Evolutionary conservation across 2,113 vertebrate species (phyloP).

Genomic region (Cyphomyrus plagiostoma): DNA sequence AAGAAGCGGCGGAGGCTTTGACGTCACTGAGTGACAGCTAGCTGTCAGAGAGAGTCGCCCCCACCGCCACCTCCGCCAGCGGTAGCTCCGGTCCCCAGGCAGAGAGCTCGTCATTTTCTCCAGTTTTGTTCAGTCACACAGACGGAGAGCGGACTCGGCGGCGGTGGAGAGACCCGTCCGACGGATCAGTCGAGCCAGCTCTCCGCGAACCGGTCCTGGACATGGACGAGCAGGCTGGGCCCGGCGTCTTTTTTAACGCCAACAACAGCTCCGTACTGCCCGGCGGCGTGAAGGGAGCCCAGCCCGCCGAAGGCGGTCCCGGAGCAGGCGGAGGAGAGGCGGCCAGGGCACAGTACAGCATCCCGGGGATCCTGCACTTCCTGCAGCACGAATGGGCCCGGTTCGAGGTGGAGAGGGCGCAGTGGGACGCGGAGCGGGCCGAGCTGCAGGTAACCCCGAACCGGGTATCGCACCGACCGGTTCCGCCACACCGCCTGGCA

Average conservation of each 20-base stretch:
- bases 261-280: conserved; percentile 77
- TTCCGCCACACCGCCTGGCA: not conserved
- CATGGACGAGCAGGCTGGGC: conserved; percentile 94
- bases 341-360: conserved; percentile 87
- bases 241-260: conserved; percentile 82
- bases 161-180: conserved; percentile 23
- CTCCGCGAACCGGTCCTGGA: conserved; percentile 53
- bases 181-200: conserved; percentile 30
- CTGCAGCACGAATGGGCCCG: conserved; percentile 99
- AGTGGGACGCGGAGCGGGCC: conserved; percentile 92
- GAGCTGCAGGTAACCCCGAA: conserved; percentile 82
- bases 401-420: conserved; percentile 91
- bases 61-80: conserved; percentile 4
- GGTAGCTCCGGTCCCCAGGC: conserved; percentile 7
- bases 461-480: not conserved
- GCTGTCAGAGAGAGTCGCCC: conserved; percentile 19
- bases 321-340: conserved; percentile 63
- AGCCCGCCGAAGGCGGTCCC: conserved; percentile 56
- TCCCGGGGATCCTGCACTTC: conserved; percentile 96
- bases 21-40: conserved; percentile 41
- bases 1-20: not conserved
- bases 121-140: conserved; percentile 6
- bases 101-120: conserved; percentile 20
- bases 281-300: conserved; percentile 65
- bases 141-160: conserved; percentile 22